Base-by-base conservation (phyloP, 2,113 vertebrate genomes). In the Platysteira castanea region DNA sequence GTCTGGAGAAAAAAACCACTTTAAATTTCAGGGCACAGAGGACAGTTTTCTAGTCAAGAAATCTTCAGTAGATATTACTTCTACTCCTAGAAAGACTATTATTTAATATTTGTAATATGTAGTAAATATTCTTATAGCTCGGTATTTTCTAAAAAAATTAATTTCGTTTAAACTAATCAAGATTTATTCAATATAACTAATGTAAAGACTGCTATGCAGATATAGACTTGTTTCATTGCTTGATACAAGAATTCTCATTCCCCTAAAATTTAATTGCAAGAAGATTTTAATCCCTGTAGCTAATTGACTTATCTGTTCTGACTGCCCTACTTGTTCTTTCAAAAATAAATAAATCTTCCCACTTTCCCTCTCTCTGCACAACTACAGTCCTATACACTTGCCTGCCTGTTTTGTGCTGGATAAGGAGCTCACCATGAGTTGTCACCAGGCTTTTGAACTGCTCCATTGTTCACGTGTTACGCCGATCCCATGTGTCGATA, bases 51-150 rank as follows among this genome's bases (percentile, higher is more conserved):
- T 35, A 17, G 13, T 17, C 42, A 42, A 65, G 24, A 83, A 91
- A 80, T 47, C 13, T 15, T 50, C 20, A 42, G 39, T 47, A 70
- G 6, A 9, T 85, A 21, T n/a, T 59, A 6, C 26, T 75, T 85
- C 13, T 83, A 79, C 64, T 68, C 4, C 60, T 22, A 23, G 20
- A 56, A 63, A 22, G 2, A 21, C 3, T 30, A 18, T 64, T 74
- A n/a, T 15, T 70, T 61, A 50, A 37, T 54, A 15, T 69, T 67
- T 56, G 2, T 27, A 56, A 50, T 15, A 39, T 0, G 0, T 6
- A 50, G 9, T n/a, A 47, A 64, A 17, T 53, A 42, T 61, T 61
- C 2, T 26, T 54, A 49, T 19, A 37, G 21, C 6, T 3, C 30
- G 1, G 0, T 10, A 19, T 56, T 52, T 60, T 46, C n/a, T 13